Conservation (phyloP, 1,140 invertebrate genomes). For the Drosophila lowei region DNA sequence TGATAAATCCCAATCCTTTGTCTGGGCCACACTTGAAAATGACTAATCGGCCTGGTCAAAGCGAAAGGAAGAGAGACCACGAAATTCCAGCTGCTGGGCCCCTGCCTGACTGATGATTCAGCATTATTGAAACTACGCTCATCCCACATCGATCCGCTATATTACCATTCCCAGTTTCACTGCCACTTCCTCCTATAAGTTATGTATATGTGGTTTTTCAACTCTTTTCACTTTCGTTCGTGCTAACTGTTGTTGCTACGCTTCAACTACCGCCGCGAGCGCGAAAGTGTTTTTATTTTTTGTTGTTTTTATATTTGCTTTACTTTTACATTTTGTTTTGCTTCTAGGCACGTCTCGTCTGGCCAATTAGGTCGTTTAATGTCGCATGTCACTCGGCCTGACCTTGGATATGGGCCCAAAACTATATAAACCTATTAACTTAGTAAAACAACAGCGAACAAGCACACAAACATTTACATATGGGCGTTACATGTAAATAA, state of each 20-base stretch:
- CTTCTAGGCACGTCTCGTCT: conserved; percentile 22
- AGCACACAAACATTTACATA: conserved; percentile 6
- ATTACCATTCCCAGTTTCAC: not conserved
- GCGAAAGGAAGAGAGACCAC: conserved; percentile 12
- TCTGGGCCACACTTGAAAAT: conserved; percentile 36
- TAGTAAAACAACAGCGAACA: not conserved
- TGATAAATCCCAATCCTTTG: conserved; percentile 25
- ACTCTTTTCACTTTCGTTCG: conserved; percentile 72
- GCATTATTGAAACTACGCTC: conserved; percentile 29
- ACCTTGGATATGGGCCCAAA: conserved; percentile 63
- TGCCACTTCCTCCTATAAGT: not conserved
- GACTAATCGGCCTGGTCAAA: conserved; percentile 50
- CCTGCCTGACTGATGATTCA: conserved; percentile 40
- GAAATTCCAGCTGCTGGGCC: conserved; percentile 49
- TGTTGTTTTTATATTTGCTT: conserved; percentile 13
- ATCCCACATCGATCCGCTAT: conserved; percentile 29
- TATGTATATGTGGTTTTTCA: conserved; percentile 60
- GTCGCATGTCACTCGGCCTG: conserved; percentile 49
- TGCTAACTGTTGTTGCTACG: conserved; percentile 37
- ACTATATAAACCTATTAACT: conserved; percentile 9
- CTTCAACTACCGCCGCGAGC: conserved; percentile 45
- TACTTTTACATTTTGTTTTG: conserved; percentile 24
- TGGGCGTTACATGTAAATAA: too few species aligned
- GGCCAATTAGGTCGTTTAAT: conserved; percentile 67
- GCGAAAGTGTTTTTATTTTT: conserved; percentile 66